Percentiles rank a stretch among this genome's conserved stretches.
Conservation (phyloP, 2,888 invertebrate genomes). For the Oxytorus armatus region DNA sequence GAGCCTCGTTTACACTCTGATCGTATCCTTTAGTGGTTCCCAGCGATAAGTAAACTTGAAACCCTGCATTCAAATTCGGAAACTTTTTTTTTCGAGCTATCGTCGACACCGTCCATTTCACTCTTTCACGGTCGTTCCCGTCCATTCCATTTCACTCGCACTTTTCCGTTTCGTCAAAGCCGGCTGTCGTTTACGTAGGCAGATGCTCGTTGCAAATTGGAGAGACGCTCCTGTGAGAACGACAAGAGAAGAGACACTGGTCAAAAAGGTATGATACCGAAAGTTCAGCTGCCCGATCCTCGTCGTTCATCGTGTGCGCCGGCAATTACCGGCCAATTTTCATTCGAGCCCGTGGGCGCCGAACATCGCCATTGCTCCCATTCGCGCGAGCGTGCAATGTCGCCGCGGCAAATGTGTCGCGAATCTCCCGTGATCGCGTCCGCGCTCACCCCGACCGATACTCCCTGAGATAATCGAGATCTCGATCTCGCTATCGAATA, state of each 20-base stretch:
- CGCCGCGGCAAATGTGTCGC: slow-evolving; percentile 49
- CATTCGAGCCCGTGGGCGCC: slow-evolving; percentile 70
- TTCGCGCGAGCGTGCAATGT: background rate
- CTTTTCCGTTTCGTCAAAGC: slow-evolving; percentile 81
- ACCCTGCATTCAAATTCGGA: background rate
- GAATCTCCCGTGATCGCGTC: slow-evolving; percentile 43
- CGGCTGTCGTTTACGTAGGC: slow-evolving; percentile 80
- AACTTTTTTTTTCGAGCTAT: background rate
- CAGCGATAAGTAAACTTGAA: background rate
- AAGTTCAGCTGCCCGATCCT: slow-evolving; percentile 75
- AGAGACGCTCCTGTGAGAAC: slow-evolving; percentile 61
- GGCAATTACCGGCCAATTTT: slow-evolving; percentile 80
- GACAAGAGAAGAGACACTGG: slow-evolving; percentile 43
- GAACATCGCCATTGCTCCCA: background rate
- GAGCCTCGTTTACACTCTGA: background rate
- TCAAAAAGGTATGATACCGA: slow-evolving; percentile 42
- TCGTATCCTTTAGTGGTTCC: background rate
- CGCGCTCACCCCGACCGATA: slow-evolving; percentile 24
- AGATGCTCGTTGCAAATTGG: slow-evolving; percentile 82
- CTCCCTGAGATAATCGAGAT: slow-evolving; percentile 57
- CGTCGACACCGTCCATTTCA: background rate
- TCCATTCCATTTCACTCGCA: slow-evolving; percentile 53
- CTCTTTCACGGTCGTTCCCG: slow-evolving; percentile 27
- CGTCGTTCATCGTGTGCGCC: slow-evolving; percentile 67
- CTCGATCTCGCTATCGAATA: slow-evolving; percentile 55